Percentiles rank a stretch among this genome's conserved stretches.
These are phyloP conservation scores for Apostichopus japonicus DNA, from an alignment of 35 echinoderm and acorn worm species.

Conservation along the genomic window DNA sequence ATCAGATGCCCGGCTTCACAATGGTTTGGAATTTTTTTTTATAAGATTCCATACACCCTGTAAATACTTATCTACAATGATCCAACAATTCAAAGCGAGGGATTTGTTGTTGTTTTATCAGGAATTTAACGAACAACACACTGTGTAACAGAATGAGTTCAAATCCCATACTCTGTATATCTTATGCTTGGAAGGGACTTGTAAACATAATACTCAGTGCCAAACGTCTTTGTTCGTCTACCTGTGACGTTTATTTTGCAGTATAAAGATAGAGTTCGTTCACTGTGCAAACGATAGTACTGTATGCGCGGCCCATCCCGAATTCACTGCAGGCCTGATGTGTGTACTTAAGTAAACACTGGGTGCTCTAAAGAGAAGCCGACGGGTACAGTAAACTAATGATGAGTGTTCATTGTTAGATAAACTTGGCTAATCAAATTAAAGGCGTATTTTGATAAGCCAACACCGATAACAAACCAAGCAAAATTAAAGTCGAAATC, in stretches of 20 bases:
- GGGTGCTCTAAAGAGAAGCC: constrained; percentile 16
- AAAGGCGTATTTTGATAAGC: constrained; percentile 15
- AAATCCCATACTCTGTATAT: no score
- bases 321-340: not conserved
- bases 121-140: no score
- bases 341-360: not conserved
- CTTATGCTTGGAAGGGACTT: no score
- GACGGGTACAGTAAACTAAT: constrained; percentile 16
- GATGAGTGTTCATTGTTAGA: constrained; percentile 38
- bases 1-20: no score
- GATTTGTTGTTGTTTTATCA: no score
- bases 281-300: not conserved
- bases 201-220: no score
- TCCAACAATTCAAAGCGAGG: no score
- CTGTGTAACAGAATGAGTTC: no score
- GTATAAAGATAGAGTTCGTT: not conserved
- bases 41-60: no score
- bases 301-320: not conserved
- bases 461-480: not conserved
- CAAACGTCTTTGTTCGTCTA: not conserved
- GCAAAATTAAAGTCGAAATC: not conserved
- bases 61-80: no score
- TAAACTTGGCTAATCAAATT: constrained; percentile 51
- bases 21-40: no score
- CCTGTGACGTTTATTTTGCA: not conserved